Evolutionary conservation across 2,113 vertebrate genomes (phyloP), one percentile per base, ranked within the genome.

Genomic region (Ancistrus triradiatus): DNA sequence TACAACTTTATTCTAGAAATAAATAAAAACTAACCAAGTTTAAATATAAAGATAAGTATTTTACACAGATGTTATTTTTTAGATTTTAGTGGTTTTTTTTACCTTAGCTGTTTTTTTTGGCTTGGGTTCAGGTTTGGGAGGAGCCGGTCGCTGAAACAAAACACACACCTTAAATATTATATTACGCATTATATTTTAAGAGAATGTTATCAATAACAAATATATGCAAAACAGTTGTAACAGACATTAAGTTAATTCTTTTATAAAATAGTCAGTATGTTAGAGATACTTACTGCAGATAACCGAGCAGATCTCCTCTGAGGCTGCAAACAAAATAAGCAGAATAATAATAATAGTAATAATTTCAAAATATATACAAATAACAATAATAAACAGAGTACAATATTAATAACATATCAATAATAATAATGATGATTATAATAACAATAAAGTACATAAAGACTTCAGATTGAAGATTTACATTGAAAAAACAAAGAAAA

Each of bases 271-370:
- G 11, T 14, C 15, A 38, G 28, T 15, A 11, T 51, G 6, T 14
- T n/a, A 14, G 10, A 27, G 9, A 3, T 3, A 72, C 94, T 92
- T 87, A 98, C 94, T 83, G 91, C 88, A 8, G 89, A 94, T 86
- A 97, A 86, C 83, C 94, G 88, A 50, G 91, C 89, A 19, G 94
- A 98, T 90, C 92, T 92, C 90, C 94, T 95, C 86, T 91, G 88
- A 82, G 94, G 94, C 94, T 98, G 83, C 25, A 78, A 79, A 84
- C 1, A 14, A 69, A 25, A 21, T 42, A 59, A 9, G 10, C 11
- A 31, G 5, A 31, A n/a, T 3, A 2, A 2, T 6, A 24, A 21
- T 5, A 56, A 3, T 2, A 48, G 22, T 3, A 38, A 4, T 3
- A 8, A 9, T 40, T 6, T 17, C 18, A 62, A 33, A 24, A 59